Conservation (phyloP, 2,113 vertebrate genomes). For the Protomyctophum bolini region DNA sequence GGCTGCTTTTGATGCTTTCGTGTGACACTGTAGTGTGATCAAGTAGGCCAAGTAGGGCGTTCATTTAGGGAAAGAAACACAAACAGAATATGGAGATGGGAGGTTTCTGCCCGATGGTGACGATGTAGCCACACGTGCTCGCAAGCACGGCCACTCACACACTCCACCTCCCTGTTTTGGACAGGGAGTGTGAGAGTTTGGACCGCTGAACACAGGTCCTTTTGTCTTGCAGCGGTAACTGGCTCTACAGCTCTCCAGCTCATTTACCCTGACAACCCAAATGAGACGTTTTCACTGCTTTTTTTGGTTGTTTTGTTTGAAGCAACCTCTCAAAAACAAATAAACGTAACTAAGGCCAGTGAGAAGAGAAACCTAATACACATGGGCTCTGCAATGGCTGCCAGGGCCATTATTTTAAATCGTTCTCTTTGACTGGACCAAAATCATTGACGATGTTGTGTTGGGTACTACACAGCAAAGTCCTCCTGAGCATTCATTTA, state of each 20-base stretch:
- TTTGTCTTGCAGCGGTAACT: constrained; percentile 55
- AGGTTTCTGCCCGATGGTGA: too few species aligned
- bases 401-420: not conserved
- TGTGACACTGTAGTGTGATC: too few species aligned
- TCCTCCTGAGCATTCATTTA: too few species aligned
- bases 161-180: not conserved
- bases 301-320: constrained; percentile 8
- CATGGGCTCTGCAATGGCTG: not conserved
- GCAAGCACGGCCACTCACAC: constrained; percentile 11
- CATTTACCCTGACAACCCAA: constrained; percentile 48
- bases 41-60: too few species aligned
- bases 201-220: constrained; percentile 60
- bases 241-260: constrained; percentile 31
- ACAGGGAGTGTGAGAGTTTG: constrained; percentile 43
- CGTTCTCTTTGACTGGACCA: not conserved
- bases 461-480: too few species aligned
- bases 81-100: too few species aligned
- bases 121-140: too few species aligned
- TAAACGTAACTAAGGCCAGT: constrained; percentile 27
- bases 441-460: too few species aligned
- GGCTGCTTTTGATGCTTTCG: too few species aligned
- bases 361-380: constrained; percentile 3
- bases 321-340: constrained; percentile 51
- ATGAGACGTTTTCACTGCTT: constrained; percentile 36
- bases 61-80: too few species aligned